Conservation (phyloP, 2,113 vertebrate species). For the Rhea pennata region DNA sequence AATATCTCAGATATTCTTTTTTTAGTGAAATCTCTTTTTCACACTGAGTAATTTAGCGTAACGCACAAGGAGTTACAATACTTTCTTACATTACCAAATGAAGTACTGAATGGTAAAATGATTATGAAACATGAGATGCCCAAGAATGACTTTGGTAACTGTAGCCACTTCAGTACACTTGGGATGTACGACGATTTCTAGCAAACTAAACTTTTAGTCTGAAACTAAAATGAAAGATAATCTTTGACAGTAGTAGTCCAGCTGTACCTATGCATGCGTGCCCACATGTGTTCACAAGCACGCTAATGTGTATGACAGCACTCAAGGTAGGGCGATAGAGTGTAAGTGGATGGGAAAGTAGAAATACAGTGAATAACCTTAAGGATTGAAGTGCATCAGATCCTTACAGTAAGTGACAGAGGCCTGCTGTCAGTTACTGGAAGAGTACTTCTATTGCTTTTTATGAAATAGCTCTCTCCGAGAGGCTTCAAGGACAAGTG, state of each 20-base stretch:
- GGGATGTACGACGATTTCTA: background rate
- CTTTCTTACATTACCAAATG: background rate
- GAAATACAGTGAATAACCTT: background rate
- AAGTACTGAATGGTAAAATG: background rate
- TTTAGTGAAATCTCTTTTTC: background rate
- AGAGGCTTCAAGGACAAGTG: background rate
- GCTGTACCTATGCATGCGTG: background rate
- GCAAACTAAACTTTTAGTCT: background rate
- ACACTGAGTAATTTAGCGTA: background rate
- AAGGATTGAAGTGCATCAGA: conserved; percentile 12
- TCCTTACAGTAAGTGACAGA: background rate
- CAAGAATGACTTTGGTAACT: background rate
- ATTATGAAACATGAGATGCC: background rate
- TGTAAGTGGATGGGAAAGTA: background rate
- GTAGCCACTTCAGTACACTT: background rate
- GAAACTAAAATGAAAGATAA: background rate
- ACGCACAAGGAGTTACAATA: background rate
- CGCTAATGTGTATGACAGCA: background rate
- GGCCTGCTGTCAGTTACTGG: background rate
- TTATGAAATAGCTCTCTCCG: background rate
- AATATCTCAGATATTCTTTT: background rate
- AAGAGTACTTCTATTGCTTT: background rate
- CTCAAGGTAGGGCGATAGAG: background rate
- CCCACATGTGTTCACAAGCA: background rate
- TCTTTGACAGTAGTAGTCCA: background rate